Evolutionary conservation across 2,797 vertebrate species (phyloP).

Genomic region (Clarias fuscus): DNA sequence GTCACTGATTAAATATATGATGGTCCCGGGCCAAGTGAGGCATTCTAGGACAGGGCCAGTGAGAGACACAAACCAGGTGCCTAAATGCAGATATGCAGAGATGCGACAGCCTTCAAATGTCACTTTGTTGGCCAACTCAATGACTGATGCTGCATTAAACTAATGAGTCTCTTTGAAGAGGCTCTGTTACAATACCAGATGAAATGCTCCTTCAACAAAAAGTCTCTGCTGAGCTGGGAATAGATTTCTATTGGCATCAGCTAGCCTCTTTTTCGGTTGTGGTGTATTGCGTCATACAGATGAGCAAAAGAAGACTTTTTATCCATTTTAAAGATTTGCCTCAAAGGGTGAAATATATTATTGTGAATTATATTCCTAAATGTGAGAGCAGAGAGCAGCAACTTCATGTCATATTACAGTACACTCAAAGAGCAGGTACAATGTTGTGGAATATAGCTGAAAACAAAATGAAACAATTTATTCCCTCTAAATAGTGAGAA

Average conservation of each 20-base stretch:
- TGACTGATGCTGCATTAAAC: conserved; percentile 46
- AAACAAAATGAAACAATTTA: background rate
- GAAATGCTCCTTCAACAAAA: conserved; percentile 16
- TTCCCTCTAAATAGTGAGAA: background rate
- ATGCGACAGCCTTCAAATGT: conserved; percentile 47
- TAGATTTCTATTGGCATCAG: conserved; percentile 6
- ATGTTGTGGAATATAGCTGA: background rate
- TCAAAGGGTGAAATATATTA: too few relatives aligned
- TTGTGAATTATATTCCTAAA: too few relatives aligned
- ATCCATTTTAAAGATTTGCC: background rate
- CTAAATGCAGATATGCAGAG: conserved; percentile 46
- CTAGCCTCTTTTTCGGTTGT: background rate
- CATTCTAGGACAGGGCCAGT: conserved; percentile 53
- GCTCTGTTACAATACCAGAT: conserved; percentile 24
- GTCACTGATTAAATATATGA: conserved; percentile 61
- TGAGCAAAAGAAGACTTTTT: background rate
- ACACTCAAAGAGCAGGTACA: background rate
- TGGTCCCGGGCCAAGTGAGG: conserved; percentile 55
- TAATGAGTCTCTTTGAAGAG: conserved; percentile 10
- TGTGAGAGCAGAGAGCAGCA: background rate
- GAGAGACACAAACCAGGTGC: conserved; percentile 57
- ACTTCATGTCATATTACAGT: background rate
- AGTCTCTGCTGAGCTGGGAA: conserved; percentile 2
- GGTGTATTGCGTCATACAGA: background rate
- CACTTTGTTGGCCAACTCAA: conserved; percentile 38